phyloP scores from a whole-genome alignment of 35 echinoderm and acorn worm species.

The Stichopus chloronotus region DNA sequence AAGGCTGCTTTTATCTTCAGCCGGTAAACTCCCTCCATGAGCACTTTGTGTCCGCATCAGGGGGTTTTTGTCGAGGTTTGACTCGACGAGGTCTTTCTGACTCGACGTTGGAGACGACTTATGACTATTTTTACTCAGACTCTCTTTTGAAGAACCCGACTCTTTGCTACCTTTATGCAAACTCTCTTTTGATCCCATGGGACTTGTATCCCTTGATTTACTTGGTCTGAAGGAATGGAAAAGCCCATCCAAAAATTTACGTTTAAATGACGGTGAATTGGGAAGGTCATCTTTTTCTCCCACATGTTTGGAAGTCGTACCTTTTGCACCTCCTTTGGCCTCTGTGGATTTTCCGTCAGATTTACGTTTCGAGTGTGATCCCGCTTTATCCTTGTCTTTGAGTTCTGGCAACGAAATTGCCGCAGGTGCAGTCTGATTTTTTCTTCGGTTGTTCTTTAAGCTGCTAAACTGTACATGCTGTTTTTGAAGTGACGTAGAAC shows the following conservation, averaged over 20 bases:
- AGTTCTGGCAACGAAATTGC: constrained; percentile 90
- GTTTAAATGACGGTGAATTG: constrained; percentile 89
- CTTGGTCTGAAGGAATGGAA: constrained; percentile 95
- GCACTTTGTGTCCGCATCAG: constrained; percentile 92
- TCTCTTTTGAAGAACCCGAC: constrained; percentile 75
- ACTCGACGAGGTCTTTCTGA: constrained; percentile 70
- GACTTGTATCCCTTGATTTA: constrained; percentile 87
- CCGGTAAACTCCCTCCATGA: constrained; percentile 59
- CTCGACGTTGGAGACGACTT: constrained; percentile 78
- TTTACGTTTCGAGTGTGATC: constrained; percentile 46
- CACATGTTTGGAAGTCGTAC: constrained; percentile 60
- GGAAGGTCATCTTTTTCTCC: constrained; percentile 78
- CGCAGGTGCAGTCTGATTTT: constrained; percentile 94
- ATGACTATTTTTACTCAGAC: constrained; percentile 76
- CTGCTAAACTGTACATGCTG: constrained; percentile 85
- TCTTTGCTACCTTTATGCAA: constrained; percentile 74
- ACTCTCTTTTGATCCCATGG: constrained; percentile 93
- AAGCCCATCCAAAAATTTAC: constrained; percentile 98
- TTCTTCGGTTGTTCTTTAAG: constrained; percentile 81
- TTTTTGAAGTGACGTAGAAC: constrained; percentile 62
- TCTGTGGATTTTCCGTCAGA: constrained; percentile 44
- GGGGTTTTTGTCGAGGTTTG: constrained; percentile 65
- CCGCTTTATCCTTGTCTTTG: constrained; percentile 83
- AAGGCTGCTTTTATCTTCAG: constrained; percentile 47
- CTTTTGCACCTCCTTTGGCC: constrained; percentile 75